Base-by-base conservation (phyloP, 2,888 invertebrate species). In the Caenorhabditis sp. region DNA sequence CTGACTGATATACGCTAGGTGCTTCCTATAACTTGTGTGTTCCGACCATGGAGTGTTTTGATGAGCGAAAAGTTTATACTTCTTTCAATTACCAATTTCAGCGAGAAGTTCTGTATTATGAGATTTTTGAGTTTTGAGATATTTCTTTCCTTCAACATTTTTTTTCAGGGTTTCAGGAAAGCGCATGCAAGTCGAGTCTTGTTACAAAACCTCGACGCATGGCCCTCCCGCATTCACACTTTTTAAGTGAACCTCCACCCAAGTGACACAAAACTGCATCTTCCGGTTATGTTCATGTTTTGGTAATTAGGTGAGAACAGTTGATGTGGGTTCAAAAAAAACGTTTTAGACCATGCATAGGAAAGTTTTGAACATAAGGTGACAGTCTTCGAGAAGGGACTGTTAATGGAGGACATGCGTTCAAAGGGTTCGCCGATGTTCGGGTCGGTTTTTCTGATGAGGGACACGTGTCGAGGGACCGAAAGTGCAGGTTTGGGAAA, bases 261-360 rank as follows among this genome's bases (percentile, higher is more conserved):
- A 16, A 31, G 58, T 58, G 58, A 8, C 26, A 58, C 31, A 5
- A 28, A 35, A 35, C 10, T 35, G 26, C 24, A 54, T 14, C 58
- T 58, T 58, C 58, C 58, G 58, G 58, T 58, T 38, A 10, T 6
- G 38, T 38, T 38, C 2, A 10, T 38, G 12, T 38, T 38, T 58
- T 26, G 14, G 10, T 58, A 58, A 58, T 58, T 58, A n/a, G 19
- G 58, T 58, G 58, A 19, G 26, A 58, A 58, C 58, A 58, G 31
- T 49, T 49, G 12, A 24, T 49, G 44, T 49, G 28, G 12, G 31
- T 64, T 41, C 22, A 61, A 5, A 44, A 64, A 26, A 41, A 35
- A 26, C 12, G 19, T 54, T 54, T 54, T 54, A 54, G 54, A 54
- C 24, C 14, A 26, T 26, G 54, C 54, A 14, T 19, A 19, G 7